A percentile compares a stretch with the other conserved stretches of the same genome.
Conservation (phyloP, 2,888 invertebrate species). For the Pogonocherus hispidulus region DNA sequence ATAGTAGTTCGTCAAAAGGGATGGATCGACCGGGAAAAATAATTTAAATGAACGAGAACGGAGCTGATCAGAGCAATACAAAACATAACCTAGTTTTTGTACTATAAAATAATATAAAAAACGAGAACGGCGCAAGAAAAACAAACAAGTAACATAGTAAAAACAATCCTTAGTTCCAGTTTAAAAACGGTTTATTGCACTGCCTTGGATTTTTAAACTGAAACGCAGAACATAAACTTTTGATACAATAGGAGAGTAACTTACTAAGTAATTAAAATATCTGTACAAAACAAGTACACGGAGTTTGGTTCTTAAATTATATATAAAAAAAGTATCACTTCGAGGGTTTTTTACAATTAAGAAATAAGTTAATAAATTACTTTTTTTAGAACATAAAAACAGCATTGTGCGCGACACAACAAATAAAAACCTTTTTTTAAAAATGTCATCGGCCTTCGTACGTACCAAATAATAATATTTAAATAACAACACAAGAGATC, state of each 20-base stretch:
- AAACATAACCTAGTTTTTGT: conserved; percentile 60
- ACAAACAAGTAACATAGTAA: conserved; percentile 48
- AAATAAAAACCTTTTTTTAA: conserved; percentile 31
- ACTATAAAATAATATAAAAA: conserved; percentile 59
- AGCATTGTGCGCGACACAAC: conserved; percentile 38
- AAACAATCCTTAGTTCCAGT: conserved; percentile 53
- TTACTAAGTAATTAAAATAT: conserved; percentile 55
- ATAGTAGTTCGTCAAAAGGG: conserved; percentile 33
- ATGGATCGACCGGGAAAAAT: conserved; percentile 41
- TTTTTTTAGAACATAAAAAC: conserved; percentile 40
- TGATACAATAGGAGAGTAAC: conserved; percentile 41
- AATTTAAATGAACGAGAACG: conserved; percentile 41
- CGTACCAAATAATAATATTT: conserved; percentile 19
- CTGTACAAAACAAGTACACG: conserved; percentile 62
- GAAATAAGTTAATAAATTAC: conserved; percentile 44
- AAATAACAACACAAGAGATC: conserved; percentile 40
- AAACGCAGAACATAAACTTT: conserved; percentile 47
- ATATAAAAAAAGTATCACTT: conserved; percentile 63
- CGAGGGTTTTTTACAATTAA: conserved; percentile 49
- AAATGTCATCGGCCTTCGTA: conserved; percentile 10
- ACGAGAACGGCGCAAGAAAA: conserved; percentile 39
- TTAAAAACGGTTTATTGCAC: conserved; percentile 55
- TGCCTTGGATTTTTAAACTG: conserved; percentile 51
- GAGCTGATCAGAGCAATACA: conserved; percentile 54
- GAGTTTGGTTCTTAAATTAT: conserved; percentile 61